Base-by-base conservation (phyloP, 2,797 vertebrate species). In the Alca torda region DNA sequence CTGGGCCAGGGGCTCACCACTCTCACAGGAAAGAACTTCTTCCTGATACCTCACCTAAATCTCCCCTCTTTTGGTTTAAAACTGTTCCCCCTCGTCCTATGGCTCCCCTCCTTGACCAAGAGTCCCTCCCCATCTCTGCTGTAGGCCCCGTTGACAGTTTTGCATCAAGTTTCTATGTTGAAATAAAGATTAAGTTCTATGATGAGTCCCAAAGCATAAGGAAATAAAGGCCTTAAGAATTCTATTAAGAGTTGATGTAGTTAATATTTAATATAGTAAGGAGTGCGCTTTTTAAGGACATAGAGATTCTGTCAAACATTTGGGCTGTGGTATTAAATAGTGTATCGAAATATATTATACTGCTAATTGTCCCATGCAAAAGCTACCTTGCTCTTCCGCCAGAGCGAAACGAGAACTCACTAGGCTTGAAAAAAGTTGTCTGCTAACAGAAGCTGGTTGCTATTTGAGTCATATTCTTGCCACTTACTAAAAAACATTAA, bases 171-270 rank as follows among this genome's bases (percentile, higher is more conserved):
- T 60, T 31, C 39, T 45, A 0, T 30, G 30, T n/a, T 39, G 81
- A 48, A 64, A n/a, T 10, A 80, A 67, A 80, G 81, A 15, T 5
- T 6, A 30, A 39, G 35, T 87, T 87, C 31, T 54, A 1, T 26
- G 45, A 9, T 26, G 23, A 33, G 16, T 79, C 57, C n/a, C 28
- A 39, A 68, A 64, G 17, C 0, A 0, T 13, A 60, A 57, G 37
- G 59, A 76, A 56, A 65, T 50, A 30, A 59, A 63, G 28, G 4
- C 31, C 50, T 75, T 23, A 26, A 41, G 57, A 77, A 46, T 46
- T 63, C 21, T 12, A 1, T 13, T 3, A 35, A 21, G 43, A 54
- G 6, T 9, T 30, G 30, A 3, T 30, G 5, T 14, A 15, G 6
- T 88, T 81, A 25, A 31, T 63, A 16, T 37, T 41, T n/a, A 75